These are phyloP conservation scores for Halcyon badia DNA, from an alignment of 2,797 vertebrate genomes.

Conservation along the genomic window DNA sequence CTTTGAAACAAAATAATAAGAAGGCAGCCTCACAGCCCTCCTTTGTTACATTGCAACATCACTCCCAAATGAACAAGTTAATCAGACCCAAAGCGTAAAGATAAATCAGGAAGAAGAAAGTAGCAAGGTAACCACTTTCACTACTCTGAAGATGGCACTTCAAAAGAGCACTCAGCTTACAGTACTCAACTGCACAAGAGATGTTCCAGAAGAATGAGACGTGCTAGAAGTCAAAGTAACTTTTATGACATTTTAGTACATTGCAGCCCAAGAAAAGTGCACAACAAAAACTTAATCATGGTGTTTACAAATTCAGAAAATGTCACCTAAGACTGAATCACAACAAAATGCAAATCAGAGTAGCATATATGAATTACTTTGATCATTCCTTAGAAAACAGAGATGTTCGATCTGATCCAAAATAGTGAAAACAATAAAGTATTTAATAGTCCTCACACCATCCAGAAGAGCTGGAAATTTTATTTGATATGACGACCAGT, in stretches of 20 bases:
- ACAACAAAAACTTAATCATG: conserved; percentile 34
- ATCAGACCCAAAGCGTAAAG: neutral
- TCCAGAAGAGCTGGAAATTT: neutral
- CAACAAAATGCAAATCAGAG: conserved; percentile 58
- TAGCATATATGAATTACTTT: neutral
- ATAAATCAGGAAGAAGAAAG: neutral
- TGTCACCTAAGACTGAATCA: conserved; percentile 43
- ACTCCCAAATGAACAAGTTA: neutral
- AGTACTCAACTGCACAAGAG: neutral
- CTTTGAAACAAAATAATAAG: neutral
- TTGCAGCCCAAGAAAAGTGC: neutral
- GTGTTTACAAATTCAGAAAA: conserved; percentile 46
- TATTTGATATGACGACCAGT: neutral
- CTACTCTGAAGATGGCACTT: neutral
- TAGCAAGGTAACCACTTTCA: neutral
- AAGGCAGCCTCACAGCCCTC: neutral
- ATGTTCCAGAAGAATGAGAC: neutral
- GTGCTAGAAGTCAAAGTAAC: neutral
- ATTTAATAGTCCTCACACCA: neutral
- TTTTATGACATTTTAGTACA: conserved; percentile 30
- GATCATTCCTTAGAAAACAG: neutral
- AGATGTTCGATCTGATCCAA: neutral
- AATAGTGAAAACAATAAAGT: neutral
- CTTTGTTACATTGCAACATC: neutral
- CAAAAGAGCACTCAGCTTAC: neutral